Percentiles rank a stretch among this genome's conserved stretches.
phyloP scores from a whole-genome alignment of 2,797 vertebrate genomes.

The Botia kubotai region DNA sequence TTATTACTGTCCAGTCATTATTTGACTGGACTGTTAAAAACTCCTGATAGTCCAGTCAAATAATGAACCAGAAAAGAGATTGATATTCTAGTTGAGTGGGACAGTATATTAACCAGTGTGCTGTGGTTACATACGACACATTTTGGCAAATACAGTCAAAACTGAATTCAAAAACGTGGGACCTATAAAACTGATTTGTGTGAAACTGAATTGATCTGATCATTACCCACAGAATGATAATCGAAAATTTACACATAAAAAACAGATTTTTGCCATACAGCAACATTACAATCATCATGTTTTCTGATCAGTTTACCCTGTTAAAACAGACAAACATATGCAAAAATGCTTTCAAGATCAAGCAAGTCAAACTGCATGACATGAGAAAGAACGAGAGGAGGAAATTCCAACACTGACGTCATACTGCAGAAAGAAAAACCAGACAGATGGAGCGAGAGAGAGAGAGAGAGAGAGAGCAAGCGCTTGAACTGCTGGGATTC shows the following conservation, averaged over 20 bases:
- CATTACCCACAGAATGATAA: no score
- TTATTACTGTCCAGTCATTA: no score
- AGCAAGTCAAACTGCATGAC: not conserved
- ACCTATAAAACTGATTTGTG: not conserved
- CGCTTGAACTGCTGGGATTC: conserved; percentile 74
- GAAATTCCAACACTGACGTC: conserved; percentile 63
- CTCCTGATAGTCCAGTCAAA: no score
- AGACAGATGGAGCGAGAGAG: conserved; percentile 45
- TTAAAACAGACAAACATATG: not conserved
- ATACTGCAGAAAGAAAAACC: conserved; percentile 61
- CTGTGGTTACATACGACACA: not conserved
- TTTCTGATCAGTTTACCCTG: not conserved
- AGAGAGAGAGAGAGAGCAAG: conserved; percentile 39
- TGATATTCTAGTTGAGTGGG: not conserved
- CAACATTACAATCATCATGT: no score
- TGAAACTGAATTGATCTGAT: no score
- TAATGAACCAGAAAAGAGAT: no score
- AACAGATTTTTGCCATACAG: no score
- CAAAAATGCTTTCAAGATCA: not conserved
- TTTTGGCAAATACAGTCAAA: not conserved
- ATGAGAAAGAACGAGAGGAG: conserved; percentile 22
- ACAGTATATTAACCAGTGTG: not conserved
- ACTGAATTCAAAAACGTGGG: not conserved
- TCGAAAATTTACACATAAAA: not conserved
- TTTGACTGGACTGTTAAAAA: no score